Base-by-base conservation (phyloP, 2,113 vertebrate species). In the Poeciliopsis occidentalis region DNA sequence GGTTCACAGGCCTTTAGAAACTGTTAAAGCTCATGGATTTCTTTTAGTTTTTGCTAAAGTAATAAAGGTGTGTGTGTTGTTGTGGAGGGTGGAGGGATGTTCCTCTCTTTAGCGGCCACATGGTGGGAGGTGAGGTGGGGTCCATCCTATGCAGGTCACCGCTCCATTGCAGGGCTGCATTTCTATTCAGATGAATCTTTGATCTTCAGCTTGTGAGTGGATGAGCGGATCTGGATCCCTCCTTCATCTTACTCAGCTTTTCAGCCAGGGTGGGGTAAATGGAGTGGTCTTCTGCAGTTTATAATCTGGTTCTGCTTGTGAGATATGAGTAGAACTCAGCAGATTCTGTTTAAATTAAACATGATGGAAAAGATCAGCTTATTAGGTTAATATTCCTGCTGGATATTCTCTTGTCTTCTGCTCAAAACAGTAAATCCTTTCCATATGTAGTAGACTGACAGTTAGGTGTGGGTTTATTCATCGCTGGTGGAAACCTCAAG, bases 181-280 rank as follows among this genome's bases (percentile, higher is more conserved):
- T 80, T 68, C 70, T 69, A 89, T 88, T 88, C 83, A 81, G 83
- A 69, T 76, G 78, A 66, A 37, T 51, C 19, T 81, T 78, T 72
- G 57, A 76, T 79, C 72, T 60, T 24, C 60, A 76, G 81, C 24
- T 63, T 82, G 77, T 83, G 73, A 69, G 68, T 11, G 37, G 81
- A 60, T 11, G 67, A 72, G 19, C 51, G 32, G 71, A 37, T 37
- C 34, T 3, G 34, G 34, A 37, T 76, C 75, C 30, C 76, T 75
- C 19, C 31, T 30, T 13, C 76, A 57, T 75, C 85, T 78, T 44
- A 81, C 71, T 91, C 87, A 87, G 85, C 87, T 73, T 64, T 75
- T 32, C 70, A 57, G 78, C 72, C 6, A 69, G 15, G 15, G 15
- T 31, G 65, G 39, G 44, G 54, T 37, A 37, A 37, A 37, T 37